Evolutionary conservation across 2,888 invertebrate genomes (phyloP).

Genomic region (Apamea crenata): DNA sequence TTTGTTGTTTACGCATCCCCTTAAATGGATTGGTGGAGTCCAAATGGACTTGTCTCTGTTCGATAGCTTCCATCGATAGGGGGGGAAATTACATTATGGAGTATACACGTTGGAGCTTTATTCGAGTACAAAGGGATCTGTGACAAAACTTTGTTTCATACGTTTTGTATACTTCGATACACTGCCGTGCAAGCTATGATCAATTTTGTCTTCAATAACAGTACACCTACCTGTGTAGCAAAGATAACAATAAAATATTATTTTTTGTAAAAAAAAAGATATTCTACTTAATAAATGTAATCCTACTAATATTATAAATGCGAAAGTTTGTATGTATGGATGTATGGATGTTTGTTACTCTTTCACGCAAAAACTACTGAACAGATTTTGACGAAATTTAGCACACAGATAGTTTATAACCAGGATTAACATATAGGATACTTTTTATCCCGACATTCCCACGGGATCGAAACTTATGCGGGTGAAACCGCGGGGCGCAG

Average conservation of each 20-base stretch:
- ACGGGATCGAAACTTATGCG: too few species aligned
- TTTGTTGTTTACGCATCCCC: slow-evolving; percentile 36
- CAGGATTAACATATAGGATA: too few species aligned
- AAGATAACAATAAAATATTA: background rate
- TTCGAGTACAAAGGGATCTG: slow-evolving; percentile 33
- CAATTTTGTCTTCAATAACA: background rate
- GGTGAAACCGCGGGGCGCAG: too few species aligned
- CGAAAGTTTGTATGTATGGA: too few species aligned
- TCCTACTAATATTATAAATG: too few species aligned
- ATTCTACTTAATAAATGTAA: background rate
- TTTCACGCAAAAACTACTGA: too few species aligned
- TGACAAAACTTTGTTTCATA: slow-evolving; percentile 22
- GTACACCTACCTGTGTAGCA: background rate
- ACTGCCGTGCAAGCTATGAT: background rate
- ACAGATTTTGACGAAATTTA: too few species aligned
- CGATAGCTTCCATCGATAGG: slow-evolving; percentile 41
- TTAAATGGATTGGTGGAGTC: slow-evolving; percentile 46
- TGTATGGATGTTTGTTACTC: too few species aligned
- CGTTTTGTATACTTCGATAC: slow-evolving; percentile 10
- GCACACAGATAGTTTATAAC: too few species aligned
- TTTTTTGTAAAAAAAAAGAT: background rate
- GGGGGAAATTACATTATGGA: slow-evolving; percentile 68
- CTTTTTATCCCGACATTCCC: too few species aligned
- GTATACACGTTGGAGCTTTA: slow-evolving; percentile 21
- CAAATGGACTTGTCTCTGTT: slow-evolving; percentile 54